Base-by-base conservation (phyloP, 2,113 vertebrate genomes). In the Centropus unirufus region DNA sequence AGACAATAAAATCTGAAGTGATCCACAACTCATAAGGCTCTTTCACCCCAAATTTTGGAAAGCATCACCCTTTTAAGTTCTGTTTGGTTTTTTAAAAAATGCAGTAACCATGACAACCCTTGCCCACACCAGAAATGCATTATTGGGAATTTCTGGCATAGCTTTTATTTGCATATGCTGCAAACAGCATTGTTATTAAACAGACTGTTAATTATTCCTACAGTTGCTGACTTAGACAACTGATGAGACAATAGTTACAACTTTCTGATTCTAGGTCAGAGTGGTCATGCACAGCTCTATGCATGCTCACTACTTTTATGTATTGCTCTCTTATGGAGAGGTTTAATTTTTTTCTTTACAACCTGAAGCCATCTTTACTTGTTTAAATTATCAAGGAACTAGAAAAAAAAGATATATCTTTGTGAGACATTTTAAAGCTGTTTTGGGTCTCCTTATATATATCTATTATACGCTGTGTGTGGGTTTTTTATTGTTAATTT, bases 131-230 rank as follows among this genome's bases (percentile, higher is more conserved):
- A 61, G 67, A 90, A 80, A 93, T 95, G 73, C 4, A 2, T 95
- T 93, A 23, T 44, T 75, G 75, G 42, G 80, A 92, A 46, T 69
- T 97, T 59, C 91, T 92, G 61, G 81, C 76, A 19, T 87, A 91
- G 27, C 62, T 95, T 93, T 91, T 84, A 24, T 81, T 83, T 89
- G 51, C 63, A 39, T 44, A 52, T 94, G 59, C 79, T 95, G 49
- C 75, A 64, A 87, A 73, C 73, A 93, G 69, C 59, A 46, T 61
- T 94, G 88, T 88, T 95, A 87, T 96, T 97, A 96, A 97, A 96
- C 82, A 94, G 74, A 54, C 63, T 95, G 44, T 67, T 96, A 92
- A 66, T 89, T 90, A 90, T 59, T 93, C 86, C 96, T 92, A 64
- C 32, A 76, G 61, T 74, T 93, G 86, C 55, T 81, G 20, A 23